phyloP scores from a whole-genome alignment of 1,140 invertebrate genomes.

The Vanessa tameamea region DNA sequence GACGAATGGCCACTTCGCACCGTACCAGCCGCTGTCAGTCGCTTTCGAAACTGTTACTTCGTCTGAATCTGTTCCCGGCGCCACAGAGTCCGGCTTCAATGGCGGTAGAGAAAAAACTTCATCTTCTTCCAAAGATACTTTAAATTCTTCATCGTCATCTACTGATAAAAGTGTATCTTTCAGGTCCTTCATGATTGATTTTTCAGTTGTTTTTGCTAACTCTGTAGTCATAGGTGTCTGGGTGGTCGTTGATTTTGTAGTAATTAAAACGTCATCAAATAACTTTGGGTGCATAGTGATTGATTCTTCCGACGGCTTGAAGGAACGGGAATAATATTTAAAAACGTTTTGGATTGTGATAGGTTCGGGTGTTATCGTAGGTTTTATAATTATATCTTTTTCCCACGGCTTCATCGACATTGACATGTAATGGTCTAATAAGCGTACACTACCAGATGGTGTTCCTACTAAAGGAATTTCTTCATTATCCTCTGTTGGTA shows the following conservation, averaged over 20 bases:
- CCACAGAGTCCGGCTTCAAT: slow-evolving; percentile 54
- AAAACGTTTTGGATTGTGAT: slow-evolving; percentile 56
- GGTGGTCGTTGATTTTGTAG: slow-evolving; percentile 59
- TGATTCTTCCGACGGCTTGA: slow-evolving; percentile 56
- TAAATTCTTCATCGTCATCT: slow-evolving; percentile 76
- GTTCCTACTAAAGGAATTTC: slow-evolving; percentile 54
- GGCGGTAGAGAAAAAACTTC: slow-evolving; percentile 73
- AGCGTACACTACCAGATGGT: slow-evolving; percentile 54
- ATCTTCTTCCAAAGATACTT: slow-evolving; percentile 72
- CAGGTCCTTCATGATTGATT: slow-evolving; percentile 59
- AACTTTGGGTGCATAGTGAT: slow-evolving; percentile 47
- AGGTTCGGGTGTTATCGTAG: slow-evolving; percentile 61
- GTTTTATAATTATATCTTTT: slow-evolving; percentile 66
- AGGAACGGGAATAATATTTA: slow-evolving; percentile 56
- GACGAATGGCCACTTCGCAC: slow-evolving; percentile 82
- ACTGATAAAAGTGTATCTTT: slow-evolving; percentile 69
- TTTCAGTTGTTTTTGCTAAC: slow-evolving; percentile 50
- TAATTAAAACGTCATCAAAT: slow-evolving; percentile 67
- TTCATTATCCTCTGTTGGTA: slow-evolving; percentile 56
- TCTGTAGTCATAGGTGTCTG: slow-evolving; percentile 50
- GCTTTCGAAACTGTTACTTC: slow-evolving; percentile 76
- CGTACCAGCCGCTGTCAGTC: slow-evolving; percentile 62
- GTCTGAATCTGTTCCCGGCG: slow-evolving; percentile 51
- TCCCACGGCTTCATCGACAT: slow-evolving; percentile 67
- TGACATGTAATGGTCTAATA: slow-evolving; percentile 60